Conservation (phyloP, 2,888 invertebrate species). For the Chrysopilus asiliformis region DNA sequence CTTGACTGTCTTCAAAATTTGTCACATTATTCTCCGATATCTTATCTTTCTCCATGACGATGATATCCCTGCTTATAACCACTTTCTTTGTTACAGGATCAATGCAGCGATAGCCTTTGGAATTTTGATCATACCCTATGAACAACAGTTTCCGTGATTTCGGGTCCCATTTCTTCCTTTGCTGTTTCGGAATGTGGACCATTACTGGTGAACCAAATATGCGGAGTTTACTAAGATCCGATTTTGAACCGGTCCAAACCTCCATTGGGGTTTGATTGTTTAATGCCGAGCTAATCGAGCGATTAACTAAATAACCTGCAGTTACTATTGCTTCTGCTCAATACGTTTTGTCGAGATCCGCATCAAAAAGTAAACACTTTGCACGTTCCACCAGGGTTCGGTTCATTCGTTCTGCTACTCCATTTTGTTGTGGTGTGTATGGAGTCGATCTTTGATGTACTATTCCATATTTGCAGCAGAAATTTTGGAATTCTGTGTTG, state of each 20-base stretch:
- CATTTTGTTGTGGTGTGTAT: slow-evolving; percentile 15
- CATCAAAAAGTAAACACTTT: too few species aligned
- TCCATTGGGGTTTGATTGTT: background rate
- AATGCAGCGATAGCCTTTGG: background rate
- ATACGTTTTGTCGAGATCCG: slow-evolving; percentile 15
- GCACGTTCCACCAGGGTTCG: slow-evolving; percentile 16
- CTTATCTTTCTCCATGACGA: too few species aligned
- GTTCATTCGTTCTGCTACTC: slow-evolving; percentile 12
- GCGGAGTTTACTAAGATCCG: background rate
- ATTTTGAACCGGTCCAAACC: background rate
- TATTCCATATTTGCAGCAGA: slow-evolving; percentile 7
- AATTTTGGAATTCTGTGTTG: slow-evolving; percentile 7
- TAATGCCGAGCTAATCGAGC: background rate
- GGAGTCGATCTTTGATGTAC: slow-evolving; percentile 10
- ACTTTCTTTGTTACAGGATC: background rate
- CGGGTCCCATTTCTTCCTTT: background rate
- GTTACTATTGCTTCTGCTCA: slow-evolving; percentile 28
- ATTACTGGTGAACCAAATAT: background rate
- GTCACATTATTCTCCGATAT: too few species aligned
- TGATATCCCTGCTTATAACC: too few species aligned
- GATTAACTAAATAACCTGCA: background rate
- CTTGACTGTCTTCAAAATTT: too few species aligned
- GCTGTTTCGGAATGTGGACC: background rate
- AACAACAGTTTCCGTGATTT: background rate
- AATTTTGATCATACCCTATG: background rate